Evolutionary conservation across 2,888 invertebrate species (phyloP), one percentile per base, ranked within the genome.

Genomic region (Zygogramma bicolorata): DNA sequence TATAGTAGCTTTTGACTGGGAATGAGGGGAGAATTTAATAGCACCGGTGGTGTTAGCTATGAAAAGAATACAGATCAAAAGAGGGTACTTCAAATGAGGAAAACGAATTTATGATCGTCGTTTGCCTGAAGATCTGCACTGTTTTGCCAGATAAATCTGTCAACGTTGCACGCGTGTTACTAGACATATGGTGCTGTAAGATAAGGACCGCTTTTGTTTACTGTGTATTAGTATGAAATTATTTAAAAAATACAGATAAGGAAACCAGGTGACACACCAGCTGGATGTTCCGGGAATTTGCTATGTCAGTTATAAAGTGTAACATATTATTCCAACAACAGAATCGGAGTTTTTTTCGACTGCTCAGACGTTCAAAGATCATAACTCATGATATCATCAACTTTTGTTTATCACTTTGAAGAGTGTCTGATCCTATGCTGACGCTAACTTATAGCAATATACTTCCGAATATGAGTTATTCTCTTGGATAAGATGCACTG

Each of bases 21-120:
- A 25, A 53, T 53, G n/a, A 53, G 53, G n/a, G 53, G 53, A 13
- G 53, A 53, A 53, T 53, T 53, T 53, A 53, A 53, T 53, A 53
- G 27, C 53, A 53, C 53, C 53, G 53, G 53, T 53, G 25, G 53
- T 53, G 53, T 53, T 53, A 53, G 46, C 70, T 70, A 70, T 61
- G 70, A 66, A 70, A 70, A 70, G 65, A 70, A 70, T 70, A 70
- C 66, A 65, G 70, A 70, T 70, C 70, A 70, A 70, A 70, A 66
- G 70, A 70, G 70, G 70, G 70, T 66, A 70, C 70, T 70, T 70
- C 66, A 66, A 66, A 70, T 70, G 70, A 70, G 65, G 65, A 70
- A 70, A 70, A 70, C 66, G 70, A 70, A 70, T 70, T 70, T 70
- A 70, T 70, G 70, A 40, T 70, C 59, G 70, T 57, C 70, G 66